A percentile compares a stretch with the other conserved stretches of the same genome.
Conservation (phyloP, 2,113 vertebrate genomes). For the Anoplopoma fimbria region DNA sequence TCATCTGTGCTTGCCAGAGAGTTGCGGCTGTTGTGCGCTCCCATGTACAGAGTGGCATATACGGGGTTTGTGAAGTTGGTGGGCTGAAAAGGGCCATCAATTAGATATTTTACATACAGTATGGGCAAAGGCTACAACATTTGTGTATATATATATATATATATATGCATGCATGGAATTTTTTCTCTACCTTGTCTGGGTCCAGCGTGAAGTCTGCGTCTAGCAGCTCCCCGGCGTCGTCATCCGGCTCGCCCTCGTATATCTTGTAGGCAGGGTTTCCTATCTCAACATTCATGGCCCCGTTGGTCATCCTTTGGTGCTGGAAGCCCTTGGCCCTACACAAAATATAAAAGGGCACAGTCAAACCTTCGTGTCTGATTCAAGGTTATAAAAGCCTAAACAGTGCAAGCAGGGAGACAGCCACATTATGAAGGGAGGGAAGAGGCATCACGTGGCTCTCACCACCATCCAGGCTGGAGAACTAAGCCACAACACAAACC, state of each 20-base stretch:
- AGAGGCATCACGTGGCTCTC: conserved; percentile 59
- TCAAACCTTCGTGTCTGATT: not conserved
- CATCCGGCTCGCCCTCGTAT: conserved; percentile 95
- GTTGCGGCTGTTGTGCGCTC: conserved; percentile 93
- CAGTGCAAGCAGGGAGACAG: conserved; percentile 60
- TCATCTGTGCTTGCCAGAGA: conserved; percentile 98
- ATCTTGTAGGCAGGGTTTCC: conserved; percentile 99
- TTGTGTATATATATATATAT: not conserved
- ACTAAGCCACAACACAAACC: conserved; percentile 69
- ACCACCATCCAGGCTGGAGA: conserved; percentile 63
- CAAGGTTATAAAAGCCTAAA: not conserved
- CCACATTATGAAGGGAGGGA: conserved; percentile 59
- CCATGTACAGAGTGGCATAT: conserved; percentile 98
- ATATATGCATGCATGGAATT: not conserved
- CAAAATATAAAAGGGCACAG: not conserved
- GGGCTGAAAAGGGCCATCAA: conserved; percentile 81
- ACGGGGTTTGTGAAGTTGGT: conserved; percentile 99
- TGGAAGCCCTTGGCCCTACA: conserved; percentile 96
- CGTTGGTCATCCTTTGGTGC: conserved; percentile 97
- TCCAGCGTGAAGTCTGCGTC: conserved; percentile 95
- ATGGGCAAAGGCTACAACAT: not conserved
- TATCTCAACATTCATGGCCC: conserved; percentile 98
- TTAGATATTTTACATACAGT: not conserved
- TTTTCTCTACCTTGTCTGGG: conserved; percentile 91
- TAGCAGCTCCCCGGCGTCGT: conserved; percentile 94